Percentiles rank a stretch among this genome's conserved stretches.
These are phyloP conservation scores for Bos javanicus DNA, from an alignment of 2,113 vertebrate species.

Conservation along the genomic window DNA sequence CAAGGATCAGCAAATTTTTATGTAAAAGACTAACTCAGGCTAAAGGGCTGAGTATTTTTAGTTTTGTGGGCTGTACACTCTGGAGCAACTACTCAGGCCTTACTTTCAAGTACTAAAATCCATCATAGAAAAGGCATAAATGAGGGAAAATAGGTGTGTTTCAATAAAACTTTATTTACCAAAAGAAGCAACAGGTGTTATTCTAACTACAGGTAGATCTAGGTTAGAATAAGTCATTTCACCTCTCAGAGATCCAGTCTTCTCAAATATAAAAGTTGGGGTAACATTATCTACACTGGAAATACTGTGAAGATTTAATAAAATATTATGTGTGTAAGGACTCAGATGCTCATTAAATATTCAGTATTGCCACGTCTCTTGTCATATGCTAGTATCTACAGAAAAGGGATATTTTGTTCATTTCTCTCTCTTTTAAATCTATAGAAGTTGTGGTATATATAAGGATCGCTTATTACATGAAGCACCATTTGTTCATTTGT, in stretches of 20 bases:
- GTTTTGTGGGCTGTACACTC: rapidly evolving
- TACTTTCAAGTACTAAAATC: neutral
- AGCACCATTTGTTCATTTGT: neutral
- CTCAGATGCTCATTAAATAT: neutral
- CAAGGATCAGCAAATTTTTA: neutral
- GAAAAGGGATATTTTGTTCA: neutral
- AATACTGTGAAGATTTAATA: neutral
- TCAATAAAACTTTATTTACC: neutral
- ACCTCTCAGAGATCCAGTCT: neutral
- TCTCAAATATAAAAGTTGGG: neutral
- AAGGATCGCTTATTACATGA: neutral
- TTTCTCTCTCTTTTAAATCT: neutral
- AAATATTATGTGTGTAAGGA: neutral
- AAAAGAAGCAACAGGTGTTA: neutral
- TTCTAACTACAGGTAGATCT: neutral
- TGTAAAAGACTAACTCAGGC: neutral
- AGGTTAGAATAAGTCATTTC: neutral
- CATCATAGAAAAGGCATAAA: too few relatives aligned
- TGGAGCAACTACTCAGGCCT: neutral
- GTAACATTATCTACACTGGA: neutral
- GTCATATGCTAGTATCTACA: neutral
- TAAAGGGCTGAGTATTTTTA: neutral
- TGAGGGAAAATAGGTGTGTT: neutral
- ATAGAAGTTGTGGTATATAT: neutral
- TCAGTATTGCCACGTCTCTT: neutral